These are phyloP conservation scores for Ormyrus nitidulus DNA, from an alignment of 2,888 invertebrate genomes.

Conservation along the genomic window DNA sequence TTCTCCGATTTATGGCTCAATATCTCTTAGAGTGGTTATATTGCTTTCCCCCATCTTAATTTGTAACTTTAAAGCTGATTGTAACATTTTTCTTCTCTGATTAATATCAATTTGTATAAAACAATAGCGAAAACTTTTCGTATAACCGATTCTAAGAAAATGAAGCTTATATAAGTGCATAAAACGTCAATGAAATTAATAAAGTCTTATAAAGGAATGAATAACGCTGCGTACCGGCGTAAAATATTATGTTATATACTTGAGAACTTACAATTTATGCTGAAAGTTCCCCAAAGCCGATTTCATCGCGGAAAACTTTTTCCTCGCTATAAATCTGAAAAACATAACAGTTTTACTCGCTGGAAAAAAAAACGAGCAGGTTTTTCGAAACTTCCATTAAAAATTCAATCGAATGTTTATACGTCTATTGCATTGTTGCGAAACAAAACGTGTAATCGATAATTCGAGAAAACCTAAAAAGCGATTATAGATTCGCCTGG, in stretches of 20 bases:
- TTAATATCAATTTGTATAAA: slow-evolving; percentile 36
- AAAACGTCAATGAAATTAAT: slow-evolving; percentile 51
- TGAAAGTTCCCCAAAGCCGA: slow-evolving; percentile 35
- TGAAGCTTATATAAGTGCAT: slow-evolving; percentile 15
- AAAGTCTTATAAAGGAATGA: slow-evolving; percentile 43
- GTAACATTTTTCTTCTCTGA: slow-evolving; percentile 28
- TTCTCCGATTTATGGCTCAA: slow-evolving; percentile 12
- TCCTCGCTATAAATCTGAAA: slow-evolving; percentile 44
- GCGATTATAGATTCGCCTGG: too few relatives aligned
- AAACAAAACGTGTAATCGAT: too few relatives aligned
- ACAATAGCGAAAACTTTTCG: slow-evolving; percentile 30
- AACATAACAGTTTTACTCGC: slow-evolving; percentile 28
- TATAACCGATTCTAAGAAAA: not conserved
- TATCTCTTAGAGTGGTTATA: slow-evolving; percentile 9
- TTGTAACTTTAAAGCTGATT: slow-evolving; percentile 14
- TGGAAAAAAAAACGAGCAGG: not conserved
- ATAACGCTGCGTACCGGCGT: slow-evolving; percentile 15
- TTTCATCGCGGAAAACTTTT: slow-evolving; percentile 43
- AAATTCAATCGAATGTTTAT: not conserved
- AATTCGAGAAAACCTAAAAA: too few relatives aligned
- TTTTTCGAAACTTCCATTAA: slow-evolving; percentile 11
- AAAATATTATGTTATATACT: slow-evolving; percentile 48
- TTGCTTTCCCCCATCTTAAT: slow-evolving; percentile 3
- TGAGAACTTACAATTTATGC: slow-evolving; percentile 47
- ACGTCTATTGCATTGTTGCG: too few relatives aligned